Base-by-base conservation (phyloP, 2,113 vertebrate genomes). In the Fulmarus glacialis region DNA sequence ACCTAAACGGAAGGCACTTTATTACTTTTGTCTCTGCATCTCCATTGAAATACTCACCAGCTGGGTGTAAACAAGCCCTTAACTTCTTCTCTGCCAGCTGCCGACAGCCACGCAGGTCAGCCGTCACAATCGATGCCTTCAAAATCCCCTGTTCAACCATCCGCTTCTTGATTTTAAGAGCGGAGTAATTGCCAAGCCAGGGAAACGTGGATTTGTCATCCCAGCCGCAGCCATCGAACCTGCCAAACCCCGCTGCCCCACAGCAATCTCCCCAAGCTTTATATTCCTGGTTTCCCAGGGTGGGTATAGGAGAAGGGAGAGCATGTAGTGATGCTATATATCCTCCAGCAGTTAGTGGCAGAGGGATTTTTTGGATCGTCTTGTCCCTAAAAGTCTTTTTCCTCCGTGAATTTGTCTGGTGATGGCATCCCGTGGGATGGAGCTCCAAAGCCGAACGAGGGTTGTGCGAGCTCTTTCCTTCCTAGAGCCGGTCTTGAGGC, bases 381-480 rank as follows among this genome's bases (percentile, higher is more conserved):
- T 82, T n/a, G 21, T 59, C 66, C 55, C 55, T 68, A 38, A 45
- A 62, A 58, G 6, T 8, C 29, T 78, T 53, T 30, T 66, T 71
- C 21, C 56, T 53, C 43, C 1, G 0, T 47, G 40, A 59, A 55
- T 71, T 77, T 82, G 12, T 29, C 42, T 8, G 19, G 23, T 1
- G 0, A 21, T 52, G 34, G 50, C 30, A 77, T 36, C 34, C 36
- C 4, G 1, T 27, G 30, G 45, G 50, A 66, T 77, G 40, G 26
- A 53, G 26, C 21, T 60, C 45, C n/a, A 24, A 60, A 58, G 34
- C 20, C 0, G 1, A 40, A 52, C 0, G 0, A n/a, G n/a, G 50
- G 10, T 8, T 47, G 24, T 47, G 34, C 67, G 45, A 59, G 38
- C 3, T 47, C 29, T 59, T 66, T 23, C 40, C 53, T 48, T 67